phyloP scores from a whole-genome alignment of 2,113 vertebrate genomes.

The Amblyopsis rosae region DNA sequence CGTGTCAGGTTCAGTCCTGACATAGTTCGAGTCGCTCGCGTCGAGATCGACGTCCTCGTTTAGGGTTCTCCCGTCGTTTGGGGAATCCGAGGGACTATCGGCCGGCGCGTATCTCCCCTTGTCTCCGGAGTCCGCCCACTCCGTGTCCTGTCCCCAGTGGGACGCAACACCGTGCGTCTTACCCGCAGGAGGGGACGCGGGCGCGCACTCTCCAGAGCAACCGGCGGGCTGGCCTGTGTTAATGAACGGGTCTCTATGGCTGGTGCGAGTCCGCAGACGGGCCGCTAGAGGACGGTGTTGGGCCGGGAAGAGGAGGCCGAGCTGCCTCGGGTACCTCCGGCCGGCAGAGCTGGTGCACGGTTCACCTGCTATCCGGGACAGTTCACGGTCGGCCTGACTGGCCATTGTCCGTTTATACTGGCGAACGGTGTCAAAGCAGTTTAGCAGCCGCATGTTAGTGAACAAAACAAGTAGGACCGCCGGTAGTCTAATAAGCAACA shows the following conservation, averaged over 20 bases:
- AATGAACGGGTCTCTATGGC: slow-evolving; percentile 33
- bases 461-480: slow-evolving; percentile 75
- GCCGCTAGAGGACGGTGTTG: slow-evolving; percentile 80
- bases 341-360: slow-evolving; percentile 78
- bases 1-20: neutral
- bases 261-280: slow-evolving; percentile 60
- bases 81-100: neutral
- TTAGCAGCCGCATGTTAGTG: slow-evolving; percentile 71
- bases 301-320: slow-evolving; percentile 54
- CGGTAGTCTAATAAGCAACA: slow-evolving; percentile 76
- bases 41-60: too few relatives aligned
- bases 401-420: slow-evolving; percentile 68
- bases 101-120: neutral
- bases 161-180: slow-evolving; percentile 18
- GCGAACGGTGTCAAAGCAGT: slow-evolving; percentile 61
- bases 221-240: slow-evolving; percentile 38
- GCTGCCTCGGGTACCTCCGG: slow-evolving; percentile 57
- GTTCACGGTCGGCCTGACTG: slow-evolving; percentile 61
- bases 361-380: slow-evolving; percentile 67
- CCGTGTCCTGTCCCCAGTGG: slow-evolving; percentile 20
- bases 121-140: slow-evolving; percentile 8
- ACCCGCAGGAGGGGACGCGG: slow-evolving; percentile 33
- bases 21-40: neutral
- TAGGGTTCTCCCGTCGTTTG: neutral
- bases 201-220: slow-evolving; percentile 54